Evolutionary conservation across 2,113 vertebrate genomes (phyloP), one percentile per base, ranked within the genome.

Genomic region (Sebastes fasciatus): DNA sequence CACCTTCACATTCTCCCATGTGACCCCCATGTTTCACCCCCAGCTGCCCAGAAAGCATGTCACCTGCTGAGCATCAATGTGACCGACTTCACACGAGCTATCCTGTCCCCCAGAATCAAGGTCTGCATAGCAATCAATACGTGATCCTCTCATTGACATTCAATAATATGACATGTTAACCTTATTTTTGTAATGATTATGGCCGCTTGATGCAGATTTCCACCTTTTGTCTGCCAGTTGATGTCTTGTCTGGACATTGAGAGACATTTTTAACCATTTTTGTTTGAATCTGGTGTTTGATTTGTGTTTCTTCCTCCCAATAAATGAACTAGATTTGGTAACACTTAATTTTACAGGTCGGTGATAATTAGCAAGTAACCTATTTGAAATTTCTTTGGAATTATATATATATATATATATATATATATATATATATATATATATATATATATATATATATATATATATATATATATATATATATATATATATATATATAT

Each of bases 1-100:
- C 48, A 12, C 14, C 43, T 77, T 82, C 49, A 48, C 40, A 62
- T 42, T 17, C 17, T 79, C 23, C 19, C 55, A 17, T 54, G 1
- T 80, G 11, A 60, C 51, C 12, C 64, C 4, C 9, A 6, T 70
- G 17, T 89, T 67, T 80, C 48, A n/a, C 55, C 66, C 17, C 11
- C 74, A 99, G 98, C 98, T 88, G 98, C 98, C 51, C 98, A 99
- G 90, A 99, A 99, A 88, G 97, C 99, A 65, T 98, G 96, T 87
- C 98, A 99, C 74, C 97, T 99, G 86, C 88, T 99, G 94, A 95
- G 98, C 67, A 97, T 99, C 94, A 99, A 97, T 0, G 98, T 99
- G 93, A 99, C 97, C 0, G 98, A 99, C 85, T 99, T 99, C 94
- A 97, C 96, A 14, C 95, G 98, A 81, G 98, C 97, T 43, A 99